A percentile compares a stretch with the other conserved stretches of the same genome.
These are phyloP conservation scores for Enteromius paludinosus DNA, from an alignment of 2,797 vertebrate genomes.

Conservation along the genomic window DNA sequence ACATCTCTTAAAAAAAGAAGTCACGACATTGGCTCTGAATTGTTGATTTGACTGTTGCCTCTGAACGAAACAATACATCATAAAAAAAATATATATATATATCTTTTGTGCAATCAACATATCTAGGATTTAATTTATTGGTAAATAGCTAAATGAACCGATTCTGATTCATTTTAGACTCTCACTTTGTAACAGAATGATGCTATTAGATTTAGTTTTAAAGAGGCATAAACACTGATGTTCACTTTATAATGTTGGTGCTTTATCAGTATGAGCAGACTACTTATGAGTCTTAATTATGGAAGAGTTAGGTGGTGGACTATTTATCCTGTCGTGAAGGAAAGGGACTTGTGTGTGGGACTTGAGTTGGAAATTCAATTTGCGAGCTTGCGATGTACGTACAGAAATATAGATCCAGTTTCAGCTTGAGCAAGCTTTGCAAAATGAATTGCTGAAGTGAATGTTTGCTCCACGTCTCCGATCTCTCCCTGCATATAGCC, in stretches of 20 bases:
- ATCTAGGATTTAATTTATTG: slow-evolving; percentile 22
- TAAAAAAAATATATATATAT: background rate
- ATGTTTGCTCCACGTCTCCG: slow-evolving; percentile 61
- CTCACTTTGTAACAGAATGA: background rate
- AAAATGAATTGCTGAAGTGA: slow-evolving; percentile 70
- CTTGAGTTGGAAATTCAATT: slow-evolving; percentile 53
- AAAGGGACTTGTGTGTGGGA: slow-evolving; percentile 55
- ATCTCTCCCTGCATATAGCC: slow-evolving; percentile 36
- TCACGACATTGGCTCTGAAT: background rate
- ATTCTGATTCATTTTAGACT: background rate
- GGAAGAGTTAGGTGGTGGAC: slow-evolving; percentile 42
- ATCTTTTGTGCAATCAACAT: background rate
- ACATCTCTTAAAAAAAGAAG: background rate
- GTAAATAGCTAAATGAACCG: background rate
- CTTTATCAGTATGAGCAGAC: slow-evolving; percentile 62
- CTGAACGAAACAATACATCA: background rate
- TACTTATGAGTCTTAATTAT: slow-evolving; percentile 38
- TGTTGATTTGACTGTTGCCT: background rate
- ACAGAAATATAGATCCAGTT: slow-evolving; percentile 77
- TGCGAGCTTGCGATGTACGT: slow-evolving; percentile 53
- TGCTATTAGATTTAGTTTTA: background rate
- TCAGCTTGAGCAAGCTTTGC: slow-evolving; percentile 64
- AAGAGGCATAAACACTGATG: background rate
- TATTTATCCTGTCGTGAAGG: slow-evolving; percentile 45
- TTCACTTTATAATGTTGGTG: slow-evolving; percentile 49